phyloP scores from a whole-genome alignment of 2,797 vertebrate species.

The Acrossocheilus wenchowensis region DNA sequence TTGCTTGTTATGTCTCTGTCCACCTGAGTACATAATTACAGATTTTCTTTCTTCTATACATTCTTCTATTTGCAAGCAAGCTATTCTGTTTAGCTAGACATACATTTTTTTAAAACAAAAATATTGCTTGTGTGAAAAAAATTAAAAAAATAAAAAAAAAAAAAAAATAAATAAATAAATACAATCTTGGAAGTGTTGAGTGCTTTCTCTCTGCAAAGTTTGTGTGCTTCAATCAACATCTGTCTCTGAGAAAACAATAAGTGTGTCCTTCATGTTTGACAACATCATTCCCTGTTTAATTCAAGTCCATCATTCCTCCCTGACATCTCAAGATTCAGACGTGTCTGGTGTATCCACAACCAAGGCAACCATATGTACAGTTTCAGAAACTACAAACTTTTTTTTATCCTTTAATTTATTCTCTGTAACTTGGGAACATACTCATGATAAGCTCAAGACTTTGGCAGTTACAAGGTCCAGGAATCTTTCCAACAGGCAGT shows the following conservation, averaged over 20 bases:
- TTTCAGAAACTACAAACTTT: slow-evolving; percentile 27
- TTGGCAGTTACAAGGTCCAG: slow-evolving; percentile 55
- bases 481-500: slow-evolving; percentile 59
- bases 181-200: slow-evolving; percentile 26
- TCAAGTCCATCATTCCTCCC: slow-evolving; percentile 48
- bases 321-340: slow-evolving; percentile 50
- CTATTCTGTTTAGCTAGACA: not conserved
- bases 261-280: slow-evolving; percentile 55
- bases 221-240: slow-evolving; percentile 49
- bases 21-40: slow-evolving; percentile 32
- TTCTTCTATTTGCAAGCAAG: too few species aligned
- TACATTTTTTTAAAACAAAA: not conserved
- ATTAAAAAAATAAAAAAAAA: not conserved
- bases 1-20: slow-evolving; percentile 17
- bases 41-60: not conserved
- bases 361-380: slow-evolving; percentile 54
- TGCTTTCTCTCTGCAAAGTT: slow-evolving; percentile 27
- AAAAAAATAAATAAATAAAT: not conserved
- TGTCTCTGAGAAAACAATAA: slow-evolving; percentile 55
- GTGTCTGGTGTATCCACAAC: slow-evolving; percentile 33
- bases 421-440: slow-evolving; percentile 52
- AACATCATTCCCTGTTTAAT: slow-evolving; percentile 55
- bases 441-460: slow-evolving; percentile 46
- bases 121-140: not conserved
- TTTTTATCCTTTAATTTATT: slow-evolving; percentile 28